A percentile compares a stretch with the other conserved stretches of the same genome.
Evolutionary conservation across 2,797 vertebrate genomes (phyloP).

Genomic region (Emydoidea blandingii): DNA sequence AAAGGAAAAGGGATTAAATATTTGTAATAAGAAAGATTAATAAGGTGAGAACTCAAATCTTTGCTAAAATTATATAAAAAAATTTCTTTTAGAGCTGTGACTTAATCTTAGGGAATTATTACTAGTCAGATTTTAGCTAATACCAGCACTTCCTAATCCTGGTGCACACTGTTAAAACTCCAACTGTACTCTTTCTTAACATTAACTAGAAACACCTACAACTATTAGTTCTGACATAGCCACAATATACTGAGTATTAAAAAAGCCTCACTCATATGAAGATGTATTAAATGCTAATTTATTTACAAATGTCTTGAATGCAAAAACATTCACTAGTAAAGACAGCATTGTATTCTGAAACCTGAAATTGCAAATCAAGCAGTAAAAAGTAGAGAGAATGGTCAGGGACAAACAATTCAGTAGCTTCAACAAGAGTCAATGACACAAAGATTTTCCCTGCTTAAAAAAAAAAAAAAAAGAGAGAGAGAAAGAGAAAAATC

Average conservation of each 20-base stretch:
- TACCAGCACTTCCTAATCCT: neutral
- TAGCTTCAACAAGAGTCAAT: neutral
- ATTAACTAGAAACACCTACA: neutral
- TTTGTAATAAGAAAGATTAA: neutral
- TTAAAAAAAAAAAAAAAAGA: neutral
- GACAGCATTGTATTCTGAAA: neutral
- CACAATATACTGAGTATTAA: neutral
- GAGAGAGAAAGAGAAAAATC: no score
- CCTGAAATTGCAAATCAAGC: neutral
- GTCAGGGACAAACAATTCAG: neutral
- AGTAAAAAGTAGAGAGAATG: neutral
- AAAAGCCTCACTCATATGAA: neutral
- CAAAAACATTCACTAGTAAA: neutral
- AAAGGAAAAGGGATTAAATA: neutral
- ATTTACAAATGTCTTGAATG: neutral
- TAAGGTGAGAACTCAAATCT: neutral
- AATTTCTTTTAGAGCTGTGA: neutral
- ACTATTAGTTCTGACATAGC: neutral
- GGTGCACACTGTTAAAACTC: neutral
- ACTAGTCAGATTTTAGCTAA: neutral
- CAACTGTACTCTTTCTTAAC: neutral
- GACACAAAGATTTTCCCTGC: neutral
- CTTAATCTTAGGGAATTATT: neutral
- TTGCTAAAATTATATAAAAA: neutral
- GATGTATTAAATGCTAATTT: neutral